Percentiles rank a stretch among this genome's conserved stretches.
These are phyloP conservation scores for Peromyscus aztecus DNA, from an alignment of 2,797 vertebrate species.

Conservation along the genomic window DNA sequence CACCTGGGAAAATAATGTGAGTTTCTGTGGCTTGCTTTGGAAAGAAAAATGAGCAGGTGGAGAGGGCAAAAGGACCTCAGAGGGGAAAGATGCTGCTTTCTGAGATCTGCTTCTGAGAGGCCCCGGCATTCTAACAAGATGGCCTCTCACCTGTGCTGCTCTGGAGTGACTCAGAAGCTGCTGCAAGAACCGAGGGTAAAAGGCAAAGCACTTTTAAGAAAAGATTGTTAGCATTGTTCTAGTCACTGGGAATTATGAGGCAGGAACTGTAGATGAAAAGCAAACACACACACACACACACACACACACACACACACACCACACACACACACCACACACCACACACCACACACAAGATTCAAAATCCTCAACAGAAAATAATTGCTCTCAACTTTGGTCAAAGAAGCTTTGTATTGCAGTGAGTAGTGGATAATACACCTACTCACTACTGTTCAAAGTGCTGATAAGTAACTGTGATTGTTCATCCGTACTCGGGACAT, in stretches of 20 bases:
- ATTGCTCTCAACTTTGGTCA: neutral
- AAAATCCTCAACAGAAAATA: neutral
- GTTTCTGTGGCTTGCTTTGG: neutral
- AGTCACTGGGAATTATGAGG: neutral
- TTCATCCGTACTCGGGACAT: neutral
- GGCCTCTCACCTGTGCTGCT: neutral
- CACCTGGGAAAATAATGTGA: neutral
- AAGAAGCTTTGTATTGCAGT: neutral
- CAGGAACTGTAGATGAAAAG: neutral
- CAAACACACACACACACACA: neutral
- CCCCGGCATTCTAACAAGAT: neutral
- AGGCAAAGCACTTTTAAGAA: neutral
- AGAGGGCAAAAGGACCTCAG: neutral
- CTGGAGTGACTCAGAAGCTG: neutral
- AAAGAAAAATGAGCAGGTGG: neutral
- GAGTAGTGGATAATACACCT: neutral
- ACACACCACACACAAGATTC: neutral
- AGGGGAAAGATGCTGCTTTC: neutral
- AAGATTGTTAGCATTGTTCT: neutral
- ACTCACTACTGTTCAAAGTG: neutral
- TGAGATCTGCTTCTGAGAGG: neutral
- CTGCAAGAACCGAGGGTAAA: neutral
- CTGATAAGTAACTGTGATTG: neutral
- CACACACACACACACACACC: neutral
- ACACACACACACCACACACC: neutral